Evolutionary conservation across 2,797 vertebrate genomes (phyloP), one percentile per base, ranked within the genome.

Genomic region (Gastrophryne carolinensis): DNA sequence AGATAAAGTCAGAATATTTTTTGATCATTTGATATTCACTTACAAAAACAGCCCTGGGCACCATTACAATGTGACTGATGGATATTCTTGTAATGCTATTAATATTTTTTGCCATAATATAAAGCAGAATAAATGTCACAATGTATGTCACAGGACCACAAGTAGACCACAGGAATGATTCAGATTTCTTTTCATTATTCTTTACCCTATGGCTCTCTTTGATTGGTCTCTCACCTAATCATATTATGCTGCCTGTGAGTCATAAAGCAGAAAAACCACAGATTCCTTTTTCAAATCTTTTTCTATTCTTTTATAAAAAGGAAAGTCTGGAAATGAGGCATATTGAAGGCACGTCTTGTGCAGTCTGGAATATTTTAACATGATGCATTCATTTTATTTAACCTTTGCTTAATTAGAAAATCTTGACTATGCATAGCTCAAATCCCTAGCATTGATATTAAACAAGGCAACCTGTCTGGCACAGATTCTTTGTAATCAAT

Each of bases 151-250:
- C 50, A 70, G 57, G 27, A 57, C 52, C 60, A 37, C 5, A 71
- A 78, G 60, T 78, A 39, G 60, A 78, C 61, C 23, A 78, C 60
- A 78, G 60, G 39, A 78, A 78, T 50, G n/a, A 63, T 78, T 35
- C 63, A 21, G 34, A 58, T 71, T 65, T 71, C 60, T 71, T 78
- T 72, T 71, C 68, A 78, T 72, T 78, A 78, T 72, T 57, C 39
- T 78, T 78, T 58, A 72, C 67, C 75, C 67, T 58, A 65, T 78
- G 75, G 67, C 60, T 65, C 57, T 72, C 61, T 78, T 72, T 78
- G 67, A 78, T 72, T 78, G 75, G 75, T 47, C 68, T 78, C 27
- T 64, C 47, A 57, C 60, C 34, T 72, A 78, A 71, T 65, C 60
- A 69, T 78, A 72, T 78, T 78, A 49, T 72, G 52, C 52, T 72